Base-by-base conservation (phyloP, 2,113 vertebrate species). In the Etheostoma spectabile region DNA sequence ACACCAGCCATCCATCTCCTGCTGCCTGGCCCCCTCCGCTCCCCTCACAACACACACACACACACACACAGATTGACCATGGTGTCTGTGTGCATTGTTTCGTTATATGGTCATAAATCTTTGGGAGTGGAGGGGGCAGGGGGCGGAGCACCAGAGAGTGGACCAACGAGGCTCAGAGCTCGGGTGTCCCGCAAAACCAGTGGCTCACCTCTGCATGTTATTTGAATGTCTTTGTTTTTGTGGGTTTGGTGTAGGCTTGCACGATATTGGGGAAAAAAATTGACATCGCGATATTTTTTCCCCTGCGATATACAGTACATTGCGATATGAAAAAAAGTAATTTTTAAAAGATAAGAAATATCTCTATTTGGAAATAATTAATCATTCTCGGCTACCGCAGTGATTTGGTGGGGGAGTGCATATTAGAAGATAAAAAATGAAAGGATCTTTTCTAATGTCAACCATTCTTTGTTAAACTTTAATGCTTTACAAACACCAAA, bases 91-190 rank as follows among this genome's bases (percentile, higher is more conserved):
- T 92, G 89, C 90, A 92, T 94, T 94, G 91, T 94, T 93, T 90
- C 91, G 91, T 91, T 94, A 91, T 93, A 92, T 89, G 93, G 90
- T 93, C 90, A 93, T 94, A 94, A 94, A 94, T 94, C 93, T 93
- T 90, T 70, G 68, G 87, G 80, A 85, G 91, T 88, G 83, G 88
- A 67, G 88, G 79, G 90, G 89, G 81, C 65, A 74, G 61, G 71
- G 74, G 81, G 70, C 16, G 80, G 70, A 71, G 84, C 80, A 49
- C 45, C n/a, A 2, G 46, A 73, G 85, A 91, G 84, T 84, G 85
- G 91, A 87, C 87, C 84, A 61, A 77, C 85, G 79, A 75, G 86
- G 82, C 87, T 90, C 73, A 74, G 76, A 72, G 56, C 65, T 78
- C 18, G 35, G 79, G 80, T 80, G 67, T 78, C 79, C 42, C 57